phyloP scores from a whole-genome alignment of 1,140 invertebrate genomes.

The Nasonia vitripennis region DNA sequence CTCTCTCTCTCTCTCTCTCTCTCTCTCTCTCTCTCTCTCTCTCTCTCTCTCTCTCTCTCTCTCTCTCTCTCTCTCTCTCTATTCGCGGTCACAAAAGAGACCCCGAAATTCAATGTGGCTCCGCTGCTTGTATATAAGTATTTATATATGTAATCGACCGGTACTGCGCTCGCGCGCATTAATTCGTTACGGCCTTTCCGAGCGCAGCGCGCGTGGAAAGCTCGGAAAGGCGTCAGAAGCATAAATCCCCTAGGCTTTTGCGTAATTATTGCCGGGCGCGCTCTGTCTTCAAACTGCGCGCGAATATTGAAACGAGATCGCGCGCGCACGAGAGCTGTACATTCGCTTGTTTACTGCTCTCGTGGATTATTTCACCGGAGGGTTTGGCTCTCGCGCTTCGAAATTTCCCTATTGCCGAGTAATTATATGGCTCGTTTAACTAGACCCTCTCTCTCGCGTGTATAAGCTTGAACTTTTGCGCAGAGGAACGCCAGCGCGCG shows the following conservation, averaged over 20 bases:
- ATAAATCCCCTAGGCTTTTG: constrained; percentile 11
- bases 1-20: no score
- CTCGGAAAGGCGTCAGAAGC: constrained; percentile 16
- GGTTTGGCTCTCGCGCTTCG: neutral
- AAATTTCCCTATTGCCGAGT: neutral
- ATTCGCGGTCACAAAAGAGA: neutral
- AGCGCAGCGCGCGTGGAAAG: neutral
- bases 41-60: no score
- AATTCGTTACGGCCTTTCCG: neutral
- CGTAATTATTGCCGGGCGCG: constrained; percentile 11
- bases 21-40: no score
- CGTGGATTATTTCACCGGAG: neutral
- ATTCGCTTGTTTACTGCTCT: neutral
- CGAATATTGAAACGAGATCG: constrained; percentile 1
- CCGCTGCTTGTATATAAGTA: neutral
- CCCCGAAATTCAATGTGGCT: neutral
- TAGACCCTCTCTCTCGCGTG: neutral
- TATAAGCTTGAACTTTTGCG: neutral
- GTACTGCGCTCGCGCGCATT: neutral
- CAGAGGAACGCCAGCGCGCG: neutral
- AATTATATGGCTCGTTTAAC: neutral
- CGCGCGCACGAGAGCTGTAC: no score
- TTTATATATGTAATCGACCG: neutral
- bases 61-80: no score
- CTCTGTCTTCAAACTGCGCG: neutral